Evolutionary conservation across 1,140 invertebrate genomes (phyloP).

Genomic region (Drosophila funebris): DNA sequence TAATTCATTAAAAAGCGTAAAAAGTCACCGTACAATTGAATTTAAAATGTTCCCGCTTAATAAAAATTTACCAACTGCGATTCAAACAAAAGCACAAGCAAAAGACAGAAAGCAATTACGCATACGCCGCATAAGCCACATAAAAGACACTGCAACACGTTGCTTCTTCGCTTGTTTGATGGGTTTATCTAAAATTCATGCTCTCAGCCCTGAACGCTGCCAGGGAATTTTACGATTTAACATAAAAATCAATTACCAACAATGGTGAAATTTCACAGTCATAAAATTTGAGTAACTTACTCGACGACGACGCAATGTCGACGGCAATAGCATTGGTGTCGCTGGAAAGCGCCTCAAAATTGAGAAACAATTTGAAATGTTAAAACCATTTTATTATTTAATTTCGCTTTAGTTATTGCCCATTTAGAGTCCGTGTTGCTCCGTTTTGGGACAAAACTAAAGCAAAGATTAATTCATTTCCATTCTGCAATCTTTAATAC

Average conservation of each 20-base stretch:
- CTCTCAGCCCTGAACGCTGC: slow-evolving; percentile 6
- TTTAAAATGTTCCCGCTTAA: slow-evolving; percentile 78
- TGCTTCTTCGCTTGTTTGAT: slow-evolving; percentile 23
- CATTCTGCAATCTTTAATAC: no score
- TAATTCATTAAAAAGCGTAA: slow-evolving; percentile 76
- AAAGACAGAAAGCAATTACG: slow-evolving; percentile 68
- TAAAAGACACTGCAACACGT: slow-evolving; percentile 61
- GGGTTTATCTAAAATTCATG: slow-evolving; percentile 79
- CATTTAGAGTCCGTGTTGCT: slow-evolving; percentile 9
- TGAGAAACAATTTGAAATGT: slow-evolving; percentile 74
- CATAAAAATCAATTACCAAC: slow-evolving; percentile 82
- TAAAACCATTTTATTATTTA: slow-evolving; percentile 71
- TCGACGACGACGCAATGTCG: not conserved
- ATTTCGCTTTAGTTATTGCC: slow-evolving; percentile 25
- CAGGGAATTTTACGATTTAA: slow-evolving; percentile 73
- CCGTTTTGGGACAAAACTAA: no score
- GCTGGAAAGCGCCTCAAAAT: slow-evolving; percentile 41
- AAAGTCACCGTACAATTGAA: slow-evolving; percentile 74
- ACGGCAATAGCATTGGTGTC: not conserved
- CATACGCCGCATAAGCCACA: slow-evolving; percentile 61
- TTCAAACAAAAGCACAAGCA: slow-evolving; percentile 3
- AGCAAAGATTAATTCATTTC: no score
- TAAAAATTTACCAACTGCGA: slow-evolving; percentile 65
- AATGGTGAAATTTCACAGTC: slow-evolving; percentile 76
- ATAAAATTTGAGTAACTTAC: slow-evolving; percentile 73